These are phyloP conservation scores for Scaptomyza tumidula DNA, from an alignment of 2,888 invertebrate genomes.

Conservation along the genomic window DNA sequence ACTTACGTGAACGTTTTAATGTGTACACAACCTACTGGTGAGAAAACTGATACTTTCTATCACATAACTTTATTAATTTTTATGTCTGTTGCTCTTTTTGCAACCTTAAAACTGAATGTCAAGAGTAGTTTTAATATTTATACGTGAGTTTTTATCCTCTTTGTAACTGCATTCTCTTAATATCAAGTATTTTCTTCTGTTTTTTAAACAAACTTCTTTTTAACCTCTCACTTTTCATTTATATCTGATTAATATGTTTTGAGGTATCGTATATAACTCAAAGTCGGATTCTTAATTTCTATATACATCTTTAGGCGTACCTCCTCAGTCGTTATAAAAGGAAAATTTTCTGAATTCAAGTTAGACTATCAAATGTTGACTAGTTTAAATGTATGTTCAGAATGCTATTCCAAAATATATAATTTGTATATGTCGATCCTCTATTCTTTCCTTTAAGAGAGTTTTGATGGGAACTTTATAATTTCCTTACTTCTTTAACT, in stretches of 20 bases:
- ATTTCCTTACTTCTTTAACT: background rate
- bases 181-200: background rate
- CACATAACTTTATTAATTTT: background rate
- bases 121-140: background rate
- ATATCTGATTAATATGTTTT: background rate
- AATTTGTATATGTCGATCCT: too few relatives aligned
- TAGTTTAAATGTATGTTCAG: too few relatives aligned
- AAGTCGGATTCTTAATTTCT: too few relatives aligned
- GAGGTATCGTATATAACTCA: too few relatives aligned
- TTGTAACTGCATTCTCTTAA: background rate
- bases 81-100: background rate
- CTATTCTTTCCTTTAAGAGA: background rate
- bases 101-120: background rate
- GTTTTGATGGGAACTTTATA: too few relatives aligned
- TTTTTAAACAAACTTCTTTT: too few relatives aligned
- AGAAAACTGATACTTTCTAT: slow-evolving; percentile 18
- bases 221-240: too few relatives aligned
- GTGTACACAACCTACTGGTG: slow-evolving; percentile 85
- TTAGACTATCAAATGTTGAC: too few relatives aligned
- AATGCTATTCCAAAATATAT: too few relatives aligned
- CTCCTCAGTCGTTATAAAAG: too few relatives aligned
- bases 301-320: too few relatives aligned
- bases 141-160: background rate
- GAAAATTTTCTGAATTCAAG: too few relatives aligned
- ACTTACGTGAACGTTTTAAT: slow-evolving; percentile 83